Conservation (phyloP, 92 coral and sea anemone genomes). For the Palythoa caribaeorum region DNA sequence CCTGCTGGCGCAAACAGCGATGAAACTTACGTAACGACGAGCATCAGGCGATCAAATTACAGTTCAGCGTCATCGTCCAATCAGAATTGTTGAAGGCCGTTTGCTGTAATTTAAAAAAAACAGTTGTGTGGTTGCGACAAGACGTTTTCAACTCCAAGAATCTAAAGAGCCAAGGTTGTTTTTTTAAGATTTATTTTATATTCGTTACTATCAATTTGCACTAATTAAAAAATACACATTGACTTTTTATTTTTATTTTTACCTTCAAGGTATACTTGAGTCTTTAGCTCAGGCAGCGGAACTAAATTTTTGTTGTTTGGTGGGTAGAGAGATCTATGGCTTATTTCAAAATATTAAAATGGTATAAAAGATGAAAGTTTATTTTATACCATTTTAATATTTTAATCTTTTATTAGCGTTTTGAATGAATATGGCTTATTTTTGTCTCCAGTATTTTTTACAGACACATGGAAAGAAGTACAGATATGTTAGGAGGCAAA, state of each 20-base stretch:
- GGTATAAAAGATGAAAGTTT: too few species aligned
- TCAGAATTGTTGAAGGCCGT: background rate
- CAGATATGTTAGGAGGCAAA: too few species aligned
- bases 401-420: too few species aligned
- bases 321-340: background rate
- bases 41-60: background rate
- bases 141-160: too few species aligned
- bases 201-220: background rate
- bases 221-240: background rate
- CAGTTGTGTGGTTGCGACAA: background rate
- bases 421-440: too few species aligned
- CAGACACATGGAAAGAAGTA: background rate
- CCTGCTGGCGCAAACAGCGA: background rate
- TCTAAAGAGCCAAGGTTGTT: background rate
- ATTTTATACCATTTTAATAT: too few species aligned
- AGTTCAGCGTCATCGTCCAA: background rate
- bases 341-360: too few species aligned
- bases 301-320: background rate
- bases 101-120: background rate
- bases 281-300: background rate
- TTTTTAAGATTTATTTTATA: background rate
- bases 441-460: background rate
- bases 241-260: too few species aligned
- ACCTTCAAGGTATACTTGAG: background rate
- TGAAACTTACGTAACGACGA: background rate